Base-by-base conservation (phyloP, 2,113 vertebrate species). In the Pontoporia blainvillei region DNA sequence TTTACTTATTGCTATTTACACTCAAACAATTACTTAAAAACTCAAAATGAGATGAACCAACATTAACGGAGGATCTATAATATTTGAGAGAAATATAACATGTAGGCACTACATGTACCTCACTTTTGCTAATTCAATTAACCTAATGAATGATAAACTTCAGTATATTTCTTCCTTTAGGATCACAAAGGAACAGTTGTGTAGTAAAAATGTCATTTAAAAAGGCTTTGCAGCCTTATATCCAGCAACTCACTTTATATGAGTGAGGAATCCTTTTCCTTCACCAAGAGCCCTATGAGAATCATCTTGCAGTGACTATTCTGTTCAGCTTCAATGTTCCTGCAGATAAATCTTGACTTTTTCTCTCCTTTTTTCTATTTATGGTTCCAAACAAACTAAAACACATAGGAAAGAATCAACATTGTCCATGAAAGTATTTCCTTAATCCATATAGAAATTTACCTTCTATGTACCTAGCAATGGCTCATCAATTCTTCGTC, bases 361-460 rank as follows among this genome's bases (percentile, higher is more conserved):
- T 94, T 81, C 62, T 86, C 12, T 86, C 11, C 29, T 73, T 94
- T 85, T 81, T 81, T 39, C 49, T 95, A 23, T 39, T 73, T 91
- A 36, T 93, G 29, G 71, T 61, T 66, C 39, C 54, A 86, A 95
- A 94, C 46, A 96, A 89, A 46, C 49, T 76, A 72, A 94, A 97
- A 87, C n/a, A 94, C 14, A 46, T 27, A 91, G 27, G 12, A 76
- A 95, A 88, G 15, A 27, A n/a, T 39, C 39, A 91, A 46, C 25
- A 66, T 93, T 93, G 29, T 46, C 18, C 44, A 67, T n/a, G 9
- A 44, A 67, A 92, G 21, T 81, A n/a, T 86, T 91, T 86, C 25
- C 62, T 89, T 97, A 34, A 59, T 61, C 44, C n/a, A 0, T 69
- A 41, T 82, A 96, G 82, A 88, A 94, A 88, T 91, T 57, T 93